Evolutionary conservation across 2,113 vertebrate genomes (phyloP).

Genomic region (Triplophysa tibetana): DNA sequence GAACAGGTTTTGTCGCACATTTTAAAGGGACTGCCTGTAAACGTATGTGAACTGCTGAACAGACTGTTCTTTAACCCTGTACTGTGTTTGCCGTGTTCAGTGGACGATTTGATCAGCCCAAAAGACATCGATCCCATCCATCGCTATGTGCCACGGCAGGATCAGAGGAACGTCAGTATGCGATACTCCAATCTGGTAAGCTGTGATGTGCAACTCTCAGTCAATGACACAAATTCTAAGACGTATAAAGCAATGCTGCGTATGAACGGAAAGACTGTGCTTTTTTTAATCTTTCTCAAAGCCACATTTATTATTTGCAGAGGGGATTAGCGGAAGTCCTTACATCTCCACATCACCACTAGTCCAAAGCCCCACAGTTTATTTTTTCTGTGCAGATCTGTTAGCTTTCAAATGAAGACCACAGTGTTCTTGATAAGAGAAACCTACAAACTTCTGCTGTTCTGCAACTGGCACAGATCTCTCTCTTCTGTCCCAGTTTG

Average conservation of each 20-base stretch:
- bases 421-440: constrained; percentile 18
- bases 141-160: constrained; percentile 81
- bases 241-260: background rate
- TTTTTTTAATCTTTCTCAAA: constrained; percentile 7
- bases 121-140: constrained; percentile 91
- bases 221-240: background rate
- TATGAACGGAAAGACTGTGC: constrained; percentile 8
- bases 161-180: constrained; percentile 94
- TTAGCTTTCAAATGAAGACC: constrained; percentile 7
- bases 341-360: constrained; percentile 4
- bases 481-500: background rate
- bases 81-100: constrained; percentile 67
- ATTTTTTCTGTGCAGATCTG: constrained; percentile 23
- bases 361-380: background rate
- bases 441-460: constrained; percentile 6
- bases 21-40: background rate
- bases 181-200: constrained; percentile 94
- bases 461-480: constrained; percentile 1
- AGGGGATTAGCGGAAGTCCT: background rate
- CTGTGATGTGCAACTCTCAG: background rate
- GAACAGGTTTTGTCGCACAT: background rate
- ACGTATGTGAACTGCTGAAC: background rate
- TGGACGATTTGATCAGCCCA: constrained; percentile 89
- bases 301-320: constrained; percentile 6
- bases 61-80: no score